phyloP scores from a whole-genome alignment of 2,113 vertebrate species.

The Coptodon bakossiorum region DNA sequence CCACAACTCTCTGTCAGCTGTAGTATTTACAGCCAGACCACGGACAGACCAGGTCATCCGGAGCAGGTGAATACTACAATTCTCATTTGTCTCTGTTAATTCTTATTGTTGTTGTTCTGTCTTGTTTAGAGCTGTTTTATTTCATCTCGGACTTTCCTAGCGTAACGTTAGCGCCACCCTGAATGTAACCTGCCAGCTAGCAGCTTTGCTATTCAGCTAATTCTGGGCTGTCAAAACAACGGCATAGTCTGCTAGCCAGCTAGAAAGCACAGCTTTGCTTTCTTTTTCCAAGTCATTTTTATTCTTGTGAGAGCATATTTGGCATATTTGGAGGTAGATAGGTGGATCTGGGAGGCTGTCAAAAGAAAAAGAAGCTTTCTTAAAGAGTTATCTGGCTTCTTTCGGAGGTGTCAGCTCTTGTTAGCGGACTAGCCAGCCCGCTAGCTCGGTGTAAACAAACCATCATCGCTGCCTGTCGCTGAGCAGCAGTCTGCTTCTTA shows the following conservation, averaged over 20 bases:
- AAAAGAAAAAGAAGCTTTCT: not conserved
- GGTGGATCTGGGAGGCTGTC: slow-evolving; percentile 28
- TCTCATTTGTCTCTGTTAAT: not conserved
- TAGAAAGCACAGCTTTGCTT: not conserved
- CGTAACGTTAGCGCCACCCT: not conserved
- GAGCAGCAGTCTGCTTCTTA: not conserved
- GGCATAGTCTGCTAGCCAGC: slow-evolving; percentile 38
- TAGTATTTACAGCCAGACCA: not conserved
- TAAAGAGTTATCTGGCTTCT: slow-evolving; percentile 32
- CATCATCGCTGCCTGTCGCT: not conserved
- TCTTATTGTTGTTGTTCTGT: not conserved
- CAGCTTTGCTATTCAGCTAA: slow-evolving; percentile 57
- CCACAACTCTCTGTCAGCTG: slow-evolving; percentile 3
- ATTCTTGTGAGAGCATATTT: not conserved
- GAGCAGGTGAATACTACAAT: slow-evolving; percentile 17
- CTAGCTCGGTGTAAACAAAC: slow-evolving; percentile 71
- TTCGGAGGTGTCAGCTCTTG: slow-evolving; percentile 13
- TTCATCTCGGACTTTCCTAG: slow-evolving; percentile 9
- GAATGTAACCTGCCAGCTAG: slow-evolving; percentile 40
- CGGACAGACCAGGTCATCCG: not conserved
- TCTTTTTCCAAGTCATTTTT: not conserved
- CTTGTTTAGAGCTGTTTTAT: slow-evolving; percentile 16
- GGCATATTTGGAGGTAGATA: not conserved
- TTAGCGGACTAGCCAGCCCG: slow-evolving; percentile 48
- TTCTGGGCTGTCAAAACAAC: slow-evolving; percentile 63